A percentile compares a stretch with the other conserved stretches of the same genome.
phyloP scores from a whole-genome alignment of 2,113 vertebrate species.

The Sialia sialis region DNA sequence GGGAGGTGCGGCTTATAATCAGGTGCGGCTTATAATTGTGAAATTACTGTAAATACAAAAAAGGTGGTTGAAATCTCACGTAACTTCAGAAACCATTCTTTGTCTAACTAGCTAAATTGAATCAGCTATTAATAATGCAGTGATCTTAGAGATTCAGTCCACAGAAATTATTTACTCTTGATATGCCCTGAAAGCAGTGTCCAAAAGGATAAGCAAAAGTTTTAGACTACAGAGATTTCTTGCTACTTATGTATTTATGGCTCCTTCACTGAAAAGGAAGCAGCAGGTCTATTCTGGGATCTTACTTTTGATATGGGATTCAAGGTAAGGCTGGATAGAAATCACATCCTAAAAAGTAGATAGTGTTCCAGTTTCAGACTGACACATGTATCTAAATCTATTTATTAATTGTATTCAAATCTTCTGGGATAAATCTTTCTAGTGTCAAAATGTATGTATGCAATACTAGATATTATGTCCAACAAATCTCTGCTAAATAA shows the following conservation, averaged over 20 bases:
- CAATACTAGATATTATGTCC: not conserved
- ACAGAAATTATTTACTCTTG: slow-evolving; percentile 37
- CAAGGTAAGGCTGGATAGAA: not conserved
- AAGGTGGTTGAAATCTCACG: slow-evolving; percentile 13
- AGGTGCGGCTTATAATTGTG: too few species aligned
- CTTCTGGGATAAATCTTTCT: not conserved
- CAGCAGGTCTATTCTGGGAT: not conserved
- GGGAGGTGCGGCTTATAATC: too few species aligned
- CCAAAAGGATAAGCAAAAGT: slow-evolving; percentile 9
- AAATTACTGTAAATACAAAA: slow-evolving; percentile 10
- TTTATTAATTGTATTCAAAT: not conserved
- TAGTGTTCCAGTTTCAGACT: not conserved
- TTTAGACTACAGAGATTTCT: not conserved
- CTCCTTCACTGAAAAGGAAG: not conserved
- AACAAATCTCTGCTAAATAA: not conserved
- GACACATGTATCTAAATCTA: not conserved
- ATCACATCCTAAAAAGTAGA: not conserved
- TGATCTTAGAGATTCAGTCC: not conserved
- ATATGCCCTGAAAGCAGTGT: not conserved
- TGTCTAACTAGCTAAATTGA: slow-evolving; percentile 25
- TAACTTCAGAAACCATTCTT: slow-evolving; percentile 32
- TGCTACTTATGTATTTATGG: not conserved
- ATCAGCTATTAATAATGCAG: slow-evolving; percentile 46
- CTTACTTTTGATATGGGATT: not conserved
- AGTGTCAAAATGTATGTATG: not conserved